These are phyloP conservation scores for Spisula subtruncata DNA, from an alignment of 2,888 invertebrate genomes.

Conservation along the genomic window DNA sequence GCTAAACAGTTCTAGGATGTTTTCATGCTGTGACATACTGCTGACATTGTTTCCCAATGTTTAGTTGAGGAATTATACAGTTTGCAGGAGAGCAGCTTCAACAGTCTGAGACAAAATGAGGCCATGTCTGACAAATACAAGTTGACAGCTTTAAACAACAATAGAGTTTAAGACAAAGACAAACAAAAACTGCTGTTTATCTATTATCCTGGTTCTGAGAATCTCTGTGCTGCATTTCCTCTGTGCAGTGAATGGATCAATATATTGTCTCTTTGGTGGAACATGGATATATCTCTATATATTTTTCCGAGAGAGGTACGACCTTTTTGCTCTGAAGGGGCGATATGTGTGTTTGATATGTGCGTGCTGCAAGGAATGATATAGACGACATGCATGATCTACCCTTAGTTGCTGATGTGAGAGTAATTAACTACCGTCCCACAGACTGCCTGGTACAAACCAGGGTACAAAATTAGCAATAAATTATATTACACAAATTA, in stretches of 20 bases:
- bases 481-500: slow-evolving; percentile 12
- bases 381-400: not conserved
- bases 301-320: too few relatives aligned
- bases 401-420: not conserved
- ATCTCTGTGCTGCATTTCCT: not conserved
- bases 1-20: too few relatives aligned
- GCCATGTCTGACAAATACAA: not conserved
- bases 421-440: not conserved
- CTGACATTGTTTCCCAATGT: not conserved
- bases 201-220: not conserved
- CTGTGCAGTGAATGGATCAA: not conserved
- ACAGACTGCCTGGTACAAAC: not conserved
- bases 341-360: too few relatives aligned
- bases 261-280: too few relatives aligned
- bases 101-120: not conserved
- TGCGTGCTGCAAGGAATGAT: not conserved
- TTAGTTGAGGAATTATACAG: not conserved
- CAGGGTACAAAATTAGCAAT: slow-evolving; percentile 9
- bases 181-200: not conserved
- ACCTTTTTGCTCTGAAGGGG: too few relatives aligned
- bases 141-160: not conserved
- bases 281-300: too few relatives aligned
- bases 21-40: too few relatives aligned
- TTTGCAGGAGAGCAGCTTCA: not conserved
- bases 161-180: not conserved